phyloP scores from a whole-genome alignment of 2,888 invertebrate species.

The Sarcophaga subvicina region DNA sequence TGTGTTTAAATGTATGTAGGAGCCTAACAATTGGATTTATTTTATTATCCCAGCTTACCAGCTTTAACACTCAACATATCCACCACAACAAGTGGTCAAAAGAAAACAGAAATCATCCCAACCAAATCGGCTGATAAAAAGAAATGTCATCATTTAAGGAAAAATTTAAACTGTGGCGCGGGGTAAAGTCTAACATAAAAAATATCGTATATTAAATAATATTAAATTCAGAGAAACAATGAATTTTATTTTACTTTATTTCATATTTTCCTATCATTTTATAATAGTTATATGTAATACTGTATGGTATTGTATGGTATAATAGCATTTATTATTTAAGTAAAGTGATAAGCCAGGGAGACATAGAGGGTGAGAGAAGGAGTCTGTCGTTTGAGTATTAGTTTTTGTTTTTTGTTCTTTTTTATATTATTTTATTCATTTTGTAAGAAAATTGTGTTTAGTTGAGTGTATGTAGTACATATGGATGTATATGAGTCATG shows the following conservation, averaged over 20 bases:
- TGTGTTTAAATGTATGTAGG: slow-evolving; percentile 49
- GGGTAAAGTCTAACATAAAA: slow-evolving; percentile 76
- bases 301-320: neutral
- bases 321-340: neutral
- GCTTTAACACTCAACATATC: slow-evolving; percentile 62
- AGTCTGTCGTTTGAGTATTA: slow-evolving; percentile 15
- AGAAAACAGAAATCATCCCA: slow-evolving; percentile 21
- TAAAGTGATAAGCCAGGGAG: neutral
- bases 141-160: slow-evolving; percentile 81
- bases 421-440: slow-evolving; percentile 36
- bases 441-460: slow-evolving; percentile 48
- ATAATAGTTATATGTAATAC: neutral
- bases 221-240: slow-evolving; percentile 25
- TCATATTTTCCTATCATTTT: slow-evolving; percentile 35
- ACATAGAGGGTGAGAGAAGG: slow-evolving; percentile 15
- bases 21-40: slow-evolving; percentile 60
- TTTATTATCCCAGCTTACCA: slow-evolving; percentile 47
- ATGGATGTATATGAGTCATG: slow-evolving; percentile 50
- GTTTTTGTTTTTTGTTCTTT: slow-evolving; percentile 37
- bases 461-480: slow-evolving; percentile 41
- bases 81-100: slow-evolving; percentile 62
- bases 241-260: slow-evolving; percentile 23
- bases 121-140: slow-evolving; percentile 68
- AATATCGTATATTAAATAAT: neutral
- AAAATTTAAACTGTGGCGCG: slow-evolving; percentile 81